A percentile compares a stretch with the other conserved stretches of the same genome.
Conservation (phyloP, 1,140 invertebrate species). For the Muscidifurax raptorellus region DNA sequence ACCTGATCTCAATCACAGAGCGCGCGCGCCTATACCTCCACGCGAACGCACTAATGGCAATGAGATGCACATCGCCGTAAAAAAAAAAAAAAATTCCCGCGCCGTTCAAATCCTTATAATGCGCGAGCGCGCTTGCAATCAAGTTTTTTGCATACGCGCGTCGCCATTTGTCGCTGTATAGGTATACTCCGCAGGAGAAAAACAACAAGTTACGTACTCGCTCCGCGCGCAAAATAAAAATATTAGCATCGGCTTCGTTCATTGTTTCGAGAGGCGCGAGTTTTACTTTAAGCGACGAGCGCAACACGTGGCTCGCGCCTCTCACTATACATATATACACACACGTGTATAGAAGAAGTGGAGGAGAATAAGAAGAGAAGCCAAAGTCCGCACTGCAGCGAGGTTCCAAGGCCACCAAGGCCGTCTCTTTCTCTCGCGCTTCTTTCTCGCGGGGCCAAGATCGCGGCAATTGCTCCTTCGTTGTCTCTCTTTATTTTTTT, state of each 20-base stretch:
- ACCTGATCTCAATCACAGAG: too few relatives aligned
- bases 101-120: not conserved
- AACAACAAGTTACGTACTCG: too few relatives aligned
- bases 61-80: too few relatives aligned
- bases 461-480: slow-evolving; percentile 5
- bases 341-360: slow-evolving; percentile 17
- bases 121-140: not conserved
- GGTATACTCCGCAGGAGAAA: not conserved
- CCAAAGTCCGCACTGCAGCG: slow-evolving; percentile 58
- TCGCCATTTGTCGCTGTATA: slow-evolving; percentile 16
- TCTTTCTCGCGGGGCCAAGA: slow-evolving; percentile 35
- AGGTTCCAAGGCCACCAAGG: slow-evolving; percentile 63
- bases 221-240: too few relatives aligned
- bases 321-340: slow-evolving; percentile 30
- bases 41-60: not conserved
- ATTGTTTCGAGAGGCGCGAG: not conserved
- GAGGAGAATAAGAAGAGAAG: slow-evolving; percentile 43
- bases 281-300: too few relatives aligned
- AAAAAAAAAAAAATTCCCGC: too few relatives aligned
- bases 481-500: not conserved
- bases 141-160: slow-evolving; percentile 21
- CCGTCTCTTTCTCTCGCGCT: slow-evolving; percentile 56
- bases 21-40: not conserved
- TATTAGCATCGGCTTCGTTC: not conserved
- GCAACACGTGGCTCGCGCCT: not conserved